Evolutionary conservation across 2,797 vertebrate genomes (phyloP), one percentile per base, ranked within the genome.

Genomic region (Pogoniulus pusillus): DNA sequence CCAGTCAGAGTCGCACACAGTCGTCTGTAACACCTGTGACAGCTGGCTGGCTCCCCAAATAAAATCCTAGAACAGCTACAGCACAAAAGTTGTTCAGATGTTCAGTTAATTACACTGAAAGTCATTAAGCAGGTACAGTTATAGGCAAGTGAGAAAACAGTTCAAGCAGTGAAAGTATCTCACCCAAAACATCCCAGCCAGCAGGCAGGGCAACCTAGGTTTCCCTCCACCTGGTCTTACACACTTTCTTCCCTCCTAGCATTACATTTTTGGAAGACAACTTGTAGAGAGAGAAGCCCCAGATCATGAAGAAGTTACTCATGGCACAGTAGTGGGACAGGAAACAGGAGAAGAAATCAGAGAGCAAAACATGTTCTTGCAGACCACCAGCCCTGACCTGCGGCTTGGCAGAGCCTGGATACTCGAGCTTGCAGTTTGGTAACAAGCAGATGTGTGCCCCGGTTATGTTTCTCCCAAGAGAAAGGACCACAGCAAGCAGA

Each of bases 381-480:
- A 35, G 45, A 35, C 12, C 68, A 69, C 24, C 60, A 73, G 65
- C 53, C 69, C 60, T 60, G 41, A 24, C 43, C 79, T 17, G 4
- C 39, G 39, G 18, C 68, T 57, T 3, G 1, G 39, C 27, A 30
- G 45, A 72, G 62, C 27, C 70, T 15, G 1, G n/a, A 0, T 18
- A 24, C 37, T 63, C 0, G 4, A 59, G 1, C 10, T 22, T 10
- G 30, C 2, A 2, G 18, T 16, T 76, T 54, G 49, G 49, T 16
- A 24, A 24, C 45, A 57, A n/a, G 32, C 8, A 2, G 63, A 29
- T 45, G 47, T 59, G 49, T 59, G n/a, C 26, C 47, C 73, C 55
- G 29, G 10, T 14, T 22, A 1, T 16, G 65, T 23, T 41, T 39
- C 8, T 19, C 37, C 57, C 49, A 30, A 10, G 51, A 68, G 59